Evolutionary conservation across 2,888 invertebrate genomes (phyloP).

Genomic region (Chrysomela aeneicollis): DNA sequence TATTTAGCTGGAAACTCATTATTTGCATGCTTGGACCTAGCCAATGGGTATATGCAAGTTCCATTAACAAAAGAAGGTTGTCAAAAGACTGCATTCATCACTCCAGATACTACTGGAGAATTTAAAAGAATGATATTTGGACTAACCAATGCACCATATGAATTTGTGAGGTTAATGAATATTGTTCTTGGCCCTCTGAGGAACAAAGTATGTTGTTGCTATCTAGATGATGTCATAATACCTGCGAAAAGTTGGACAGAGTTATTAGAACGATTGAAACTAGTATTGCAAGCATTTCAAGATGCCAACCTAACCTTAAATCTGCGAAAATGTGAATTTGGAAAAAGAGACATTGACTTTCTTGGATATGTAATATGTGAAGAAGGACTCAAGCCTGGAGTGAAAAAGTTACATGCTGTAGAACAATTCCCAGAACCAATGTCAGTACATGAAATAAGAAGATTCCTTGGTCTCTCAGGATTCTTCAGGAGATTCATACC

Average conservation of each 20-base stretch:
- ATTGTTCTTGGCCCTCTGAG: conserved; percentile 32
- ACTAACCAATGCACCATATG: too few relatives aligned
- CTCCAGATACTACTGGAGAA: conserved; percentile 49
- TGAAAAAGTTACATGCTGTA: conserved; percentile 27
- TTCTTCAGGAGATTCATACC: conserved; percentile 42
- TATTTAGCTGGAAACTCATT: conserved; percentile 8
- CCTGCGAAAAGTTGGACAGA: conserved; percentile 34
- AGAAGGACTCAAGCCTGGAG: conserved; percentile 30
- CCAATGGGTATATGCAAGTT: conserved; percentile 30
- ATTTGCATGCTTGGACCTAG: conserved; percentile 20
- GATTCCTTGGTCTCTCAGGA: conserved; percentile 41
- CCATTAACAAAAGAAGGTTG: conserved; percentile 16
- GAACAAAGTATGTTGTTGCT: conserved; percentile 30
- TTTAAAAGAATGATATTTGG: conserved; percentile 36
- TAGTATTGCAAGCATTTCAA: conserved; percentile 41
- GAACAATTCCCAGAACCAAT: conserved; percentile 34
- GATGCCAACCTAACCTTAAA: conserved; percentile 50
- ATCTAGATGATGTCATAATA: conserved; percentile 35
- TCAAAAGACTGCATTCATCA: conserved; percentile 40
- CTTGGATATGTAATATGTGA: conserved; percentile 30
- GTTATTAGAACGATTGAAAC: conserved; percentile 40
- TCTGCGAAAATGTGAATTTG: conserved; percentile 50
- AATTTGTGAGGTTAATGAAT: conserved; percentile 34
- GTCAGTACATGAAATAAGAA: conserved; percentile 34
- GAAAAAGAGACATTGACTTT: conserved; percentile 33